phyloP scores from a whole-genome alignment of 2,888 invertebrate species.

The Diarsia brunnea region DNA sequence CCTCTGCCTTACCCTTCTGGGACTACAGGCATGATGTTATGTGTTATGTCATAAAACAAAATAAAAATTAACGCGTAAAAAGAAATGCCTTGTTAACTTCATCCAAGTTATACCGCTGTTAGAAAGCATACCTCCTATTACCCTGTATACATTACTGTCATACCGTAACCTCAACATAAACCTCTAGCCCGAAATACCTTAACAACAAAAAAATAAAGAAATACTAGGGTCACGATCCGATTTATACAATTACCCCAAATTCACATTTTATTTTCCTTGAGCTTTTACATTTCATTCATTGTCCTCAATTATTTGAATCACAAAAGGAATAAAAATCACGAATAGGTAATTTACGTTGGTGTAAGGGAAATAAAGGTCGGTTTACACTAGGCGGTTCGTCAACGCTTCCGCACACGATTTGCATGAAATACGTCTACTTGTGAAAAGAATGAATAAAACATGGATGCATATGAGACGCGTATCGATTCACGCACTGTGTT shows the following conservation, averaged over 20 bases:
- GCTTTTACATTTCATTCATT: conserved; percentile 54
- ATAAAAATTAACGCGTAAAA: conserved; percentile 18
- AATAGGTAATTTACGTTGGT: conserved; percentile 54
- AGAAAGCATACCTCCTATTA: conserved; percentile 42
- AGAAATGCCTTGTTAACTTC: conserved; percentile 32
- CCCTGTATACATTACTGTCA: conserved; percentile 49
- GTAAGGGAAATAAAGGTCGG: conserved; percentile 42
- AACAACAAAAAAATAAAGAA: conserved; percentile 21
- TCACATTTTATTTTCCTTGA: conserved; percentile 55
- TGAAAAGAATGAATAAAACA: conserved; percentile 53
- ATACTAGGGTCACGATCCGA: conserved; percentile 40
- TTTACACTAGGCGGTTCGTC: conserved; percentile 29
- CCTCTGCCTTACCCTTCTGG: no score
- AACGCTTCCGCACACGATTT: conserved; percentile 37
- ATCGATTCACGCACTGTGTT: conserved; percentile 35
- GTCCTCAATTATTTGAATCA: conserved; percentile 59
- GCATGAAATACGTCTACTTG: conserved; percentile 50
- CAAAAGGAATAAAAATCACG: conserved; percentile 55
- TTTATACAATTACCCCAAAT: conserved; percentile 58
- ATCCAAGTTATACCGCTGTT: conserved; percentile 21
- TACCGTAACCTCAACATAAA: conserved; percentile 33
- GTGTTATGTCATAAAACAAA: no score
- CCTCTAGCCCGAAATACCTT: conserved; percentile 22
- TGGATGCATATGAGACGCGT: conserved; percentile 34
- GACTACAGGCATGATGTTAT: no score